Conservation (phyloP, 2,888 invertebrate species). For the Chydorus sphaericus region DNA sequence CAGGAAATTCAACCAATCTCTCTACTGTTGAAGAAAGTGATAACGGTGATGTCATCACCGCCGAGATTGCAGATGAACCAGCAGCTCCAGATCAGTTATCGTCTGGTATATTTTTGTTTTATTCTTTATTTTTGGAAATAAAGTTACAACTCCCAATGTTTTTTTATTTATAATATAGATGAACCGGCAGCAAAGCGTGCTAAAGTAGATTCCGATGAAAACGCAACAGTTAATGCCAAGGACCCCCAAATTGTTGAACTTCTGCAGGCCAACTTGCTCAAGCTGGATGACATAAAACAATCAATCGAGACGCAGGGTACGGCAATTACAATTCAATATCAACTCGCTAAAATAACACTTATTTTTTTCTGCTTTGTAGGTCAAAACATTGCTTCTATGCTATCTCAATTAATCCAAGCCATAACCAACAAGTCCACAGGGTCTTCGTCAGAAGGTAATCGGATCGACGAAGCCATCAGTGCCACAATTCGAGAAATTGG, state of each 20-base stretch:
- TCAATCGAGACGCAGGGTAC: slow-evolving; percentile 8
- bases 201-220: neutral
- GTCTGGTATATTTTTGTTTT: no score
- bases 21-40: neutral
- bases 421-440: neutral
- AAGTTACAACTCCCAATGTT: no score
- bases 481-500: slow-evolving; percentile 9
- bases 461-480: slow-evolving; percentile 8
- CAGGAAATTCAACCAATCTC: neutral
- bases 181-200: neutral
- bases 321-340: neutral
- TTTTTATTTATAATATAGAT: no score
- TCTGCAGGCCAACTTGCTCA: slow-evolving; percentile 5
- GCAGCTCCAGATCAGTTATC: no score
- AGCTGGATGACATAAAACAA: slow-evolving; percentile 4
- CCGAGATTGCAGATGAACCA: no score
- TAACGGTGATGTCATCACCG: neutral
- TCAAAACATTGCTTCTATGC: slow-evolving; percentile 1
- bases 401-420: neutral
- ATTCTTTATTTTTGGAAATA: no score
- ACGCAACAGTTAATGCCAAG: neutral
- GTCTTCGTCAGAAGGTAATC: neutral
- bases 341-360: no score
- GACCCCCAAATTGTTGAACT: slow-evolving; percentile 7
- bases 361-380: no score